phyloP scores from a whole-genome alignment of 2,113 vertebrate genomes.

The Bombycilla garrulus region DNA sequence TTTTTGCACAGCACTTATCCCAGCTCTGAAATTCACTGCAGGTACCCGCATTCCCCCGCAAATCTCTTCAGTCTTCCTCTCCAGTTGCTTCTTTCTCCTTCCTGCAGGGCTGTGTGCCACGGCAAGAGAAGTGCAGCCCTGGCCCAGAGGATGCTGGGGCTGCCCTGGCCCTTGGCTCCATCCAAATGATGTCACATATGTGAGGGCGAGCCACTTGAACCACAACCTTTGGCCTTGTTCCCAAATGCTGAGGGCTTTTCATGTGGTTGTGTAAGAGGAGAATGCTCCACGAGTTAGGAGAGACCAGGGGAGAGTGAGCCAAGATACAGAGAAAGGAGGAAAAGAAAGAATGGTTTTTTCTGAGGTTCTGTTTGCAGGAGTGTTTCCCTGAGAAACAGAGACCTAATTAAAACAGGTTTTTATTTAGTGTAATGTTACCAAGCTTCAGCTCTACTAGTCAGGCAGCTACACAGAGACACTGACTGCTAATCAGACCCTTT shows the following conservation, averaged over 20 bases:
- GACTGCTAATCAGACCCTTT: not conserved
- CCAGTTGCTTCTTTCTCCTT: not conserved
- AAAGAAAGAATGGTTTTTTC: not conserved
- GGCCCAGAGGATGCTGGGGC: not conserved
- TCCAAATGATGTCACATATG: accelerated
- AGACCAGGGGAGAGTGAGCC: not conserved
- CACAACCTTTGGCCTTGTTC: not conserved
- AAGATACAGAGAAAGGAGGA: not conserved
- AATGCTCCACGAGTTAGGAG: not conserved
- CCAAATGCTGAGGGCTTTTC: not conserved
- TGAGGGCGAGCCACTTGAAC: not conserved
- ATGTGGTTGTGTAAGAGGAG: not conserved
- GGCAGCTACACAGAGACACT: not conserved
- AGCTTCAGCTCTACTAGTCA: not conserved
- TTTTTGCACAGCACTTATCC: not conserved
- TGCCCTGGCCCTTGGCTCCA: not conserved
- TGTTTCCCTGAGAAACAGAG: not conserved
- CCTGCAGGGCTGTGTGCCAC: accelerated
- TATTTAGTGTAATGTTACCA: not conserved
- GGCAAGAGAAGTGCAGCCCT: not conserved
- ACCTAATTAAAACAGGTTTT: not conserved
- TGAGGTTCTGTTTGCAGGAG: not conserved
- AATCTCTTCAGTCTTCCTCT: not conserved
- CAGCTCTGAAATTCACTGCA: not conserved
- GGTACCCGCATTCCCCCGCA: not conserved